Percentiles rank a stretch among this genome's conserved stretches.
These are phyloP conservation scores for Drosophila affinis DNA, from an alignment of 2,888 invertebrate species.

Conservation along the genomic window DNA sequence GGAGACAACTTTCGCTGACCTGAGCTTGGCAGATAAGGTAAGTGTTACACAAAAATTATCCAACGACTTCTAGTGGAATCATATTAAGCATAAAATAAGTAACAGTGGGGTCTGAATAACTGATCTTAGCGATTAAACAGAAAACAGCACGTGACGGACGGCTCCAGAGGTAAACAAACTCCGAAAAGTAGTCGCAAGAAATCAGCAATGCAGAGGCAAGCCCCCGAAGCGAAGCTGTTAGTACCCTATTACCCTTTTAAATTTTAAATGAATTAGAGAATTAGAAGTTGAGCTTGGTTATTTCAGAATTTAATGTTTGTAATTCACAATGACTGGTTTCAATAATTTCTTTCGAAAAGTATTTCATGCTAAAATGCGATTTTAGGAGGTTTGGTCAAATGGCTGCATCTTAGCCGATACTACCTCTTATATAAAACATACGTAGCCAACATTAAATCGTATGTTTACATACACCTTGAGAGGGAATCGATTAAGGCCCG, in stretches of 20 bases:
- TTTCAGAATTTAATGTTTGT: no score
- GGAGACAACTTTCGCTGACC: slow-evolving; percentile 79
- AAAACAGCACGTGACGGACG: slow-evolving; percentile 41
- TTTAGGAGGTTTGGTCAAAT: no score
- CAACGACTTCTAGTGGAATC: background rate
- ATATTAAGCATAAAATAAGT: slow-evolving; percentile 1
- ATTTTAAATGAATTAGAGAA: no score
- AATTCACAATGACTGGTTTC: background rate
- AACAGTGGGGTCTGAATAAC: slow-evolving; percentile 27
- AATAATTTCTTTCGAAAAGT: background rate
- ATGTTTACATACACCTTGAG: slow-evolving; percentile 56
- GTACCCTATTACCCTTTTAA: slow-evolving; percentile 3
- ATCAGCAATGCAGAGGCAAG: background rate
- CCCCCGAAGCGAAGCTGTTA: slow-evolving; percentile 6
- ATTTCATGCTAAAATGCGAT: no score
- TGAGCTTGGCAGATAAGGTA: slow-evolving; percentile 81
- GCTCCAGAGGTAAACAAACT: slow-evolving; percentile 30
- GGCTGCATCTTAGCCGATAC: no score
- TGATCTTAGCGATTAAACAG: slow-evolving; percentile 28
- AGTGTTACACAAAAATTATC: slow-evolving; percentile 24
- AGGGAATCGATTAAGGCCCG: slow-evolving; percentile 38
- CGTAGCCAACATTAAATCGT: slow-evolving; percentile 45
- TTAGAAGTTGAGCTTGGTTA: no score
- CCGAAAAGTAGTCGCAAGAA: slow-evolving; percentile 17
- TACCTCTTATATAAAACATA: no score